A percentile compares a stretch with the other conserved stretches of the same genome.
These are phyloP conservation scores for Saccostrea glomerata DNA, from an alignment of 1,140 invertebrate species.

Conservation along the genomic window DNA sequence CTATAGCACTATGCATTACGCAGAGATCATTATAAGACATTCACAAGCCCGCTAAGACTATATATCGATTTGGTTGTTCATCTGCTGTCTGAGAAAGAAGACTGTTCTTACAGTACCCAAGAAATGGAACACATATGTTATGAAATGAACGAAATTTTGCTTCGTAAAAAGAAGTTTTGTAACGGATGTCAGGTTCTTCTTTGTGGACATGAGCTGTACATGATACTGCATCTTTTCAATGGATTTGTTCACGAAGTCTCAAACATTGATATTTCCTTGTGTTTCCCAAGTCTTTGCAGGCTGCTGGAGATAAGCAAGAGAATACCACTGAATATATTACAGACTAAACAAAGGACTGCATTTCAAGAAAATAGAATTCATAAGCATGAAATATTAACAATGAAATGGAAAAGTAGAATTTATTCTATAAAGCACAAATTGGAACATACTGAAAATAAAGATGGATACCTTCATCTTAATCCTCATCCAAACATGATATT, in stretches of 20 bases:
- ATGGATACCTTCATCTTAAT: constrained; percentile 25
- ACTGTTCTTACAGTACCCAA: constrained; percentile 55
- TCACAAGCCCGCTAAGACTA: constrained; percentile 94
- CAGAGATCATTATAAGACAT: constrained; percentile 80
- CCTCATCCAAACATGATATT: constrained; percentile 35
- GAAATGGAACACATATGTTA: constrained; percentile 63
- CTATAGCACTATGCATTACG: constrained; percentile 2
- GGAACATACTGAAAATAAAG: neutral
- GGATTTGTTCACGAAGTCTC: constrained; percentile 55
- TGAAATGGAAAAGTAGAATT: constrained; percentile 47
- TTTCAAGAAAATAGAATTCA: constrained; percentile 47
- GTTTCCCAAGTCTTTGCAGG: constrained; percentile 50
- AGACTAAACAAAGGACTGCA: constrained; percentile 56
- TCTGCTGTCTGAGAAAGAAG: constrained; percentile 79
- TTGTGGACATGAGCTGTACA: constrained; percentile 50
- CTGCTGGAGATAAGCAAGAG: constrained; percentile 45
- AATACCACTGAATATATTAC: constrained; percentile 60
- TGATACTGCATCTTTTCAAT: constrained; percentile 49
- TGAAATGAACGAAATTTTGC: constrained; percentile 55
- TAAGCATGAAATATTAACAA: constrained; percentile 37
- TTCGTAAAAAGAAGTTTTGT: constrained; percentile 58
- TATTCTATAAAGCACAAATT: constrained; percentile 26
- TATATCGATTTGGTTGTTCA: constrained; percentile 96
- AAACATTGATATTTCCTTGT: constrained; percentile 52
- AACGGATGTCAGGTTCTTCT: constrained; percentile 53